These are phyloP conservation scores for Ceyx cyanopectus DNA, from an alignment of 2,113 vertebrate genomes.

Conservation along the genomic window DNA sequence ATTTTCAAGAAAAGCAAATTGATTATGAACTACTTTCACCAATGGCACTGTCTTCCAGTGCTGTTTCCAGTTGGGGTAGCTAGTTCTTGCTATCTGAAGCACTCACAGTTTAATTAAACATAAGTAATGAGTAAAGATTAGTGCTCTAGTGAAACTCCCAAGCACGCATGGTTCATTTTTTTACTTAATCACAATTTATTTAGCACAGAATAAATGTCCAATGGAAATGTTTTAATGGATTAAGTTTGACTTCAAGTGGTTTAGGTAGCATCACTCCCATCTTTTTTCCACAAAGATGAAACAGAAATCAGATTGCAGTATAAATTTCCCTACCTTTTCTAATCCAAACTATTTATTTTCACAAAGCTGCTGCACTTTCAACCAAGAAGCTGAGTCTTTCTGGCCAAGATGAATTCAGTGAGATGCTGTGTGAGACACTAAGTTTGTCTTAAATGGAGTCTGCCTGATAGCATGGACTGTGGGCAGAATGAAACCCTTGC, in stretches of 20 bases:
- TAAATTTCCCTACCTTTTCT: neutral
- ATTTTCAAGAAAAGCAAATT: neutral
- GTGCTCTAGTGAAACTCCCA: neutral
- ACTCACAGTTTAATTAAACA: neutral
- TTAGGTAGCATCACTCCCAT: neutral
- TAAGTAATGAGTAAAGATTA: neutral
- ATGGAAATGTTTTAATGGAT: neutral
- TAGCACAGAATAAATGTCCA: neutral
- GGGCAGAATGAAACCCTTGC: neutral
- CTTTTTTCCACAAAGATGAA: neutral
- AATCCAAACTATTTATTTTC: neutral
- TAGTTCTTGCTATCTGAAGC: neutral
- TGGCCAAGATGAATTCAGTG: neutral
- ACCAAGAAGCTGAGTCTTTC: neutral
- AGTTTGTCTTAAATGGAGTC: neutral
- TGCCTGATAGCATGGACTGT: neutral
- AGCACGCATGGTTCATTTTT: neutral
- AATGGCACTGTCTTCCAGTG: neutral
- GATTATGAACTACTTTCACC: neutral
- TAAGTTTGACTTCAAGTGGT: neutral
- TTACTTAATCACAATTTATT: neutral
- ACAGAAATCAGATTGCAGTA: neutral
- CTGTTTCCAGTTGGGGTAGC: neutral
- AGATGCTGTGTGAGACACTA: neutral
- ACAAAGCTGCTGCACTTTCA: neutral